Evolutionary conservation across 1,140 invertebrate genomes (phyloP).

Genomic region (Diplogasteroides magnus): DNA sequence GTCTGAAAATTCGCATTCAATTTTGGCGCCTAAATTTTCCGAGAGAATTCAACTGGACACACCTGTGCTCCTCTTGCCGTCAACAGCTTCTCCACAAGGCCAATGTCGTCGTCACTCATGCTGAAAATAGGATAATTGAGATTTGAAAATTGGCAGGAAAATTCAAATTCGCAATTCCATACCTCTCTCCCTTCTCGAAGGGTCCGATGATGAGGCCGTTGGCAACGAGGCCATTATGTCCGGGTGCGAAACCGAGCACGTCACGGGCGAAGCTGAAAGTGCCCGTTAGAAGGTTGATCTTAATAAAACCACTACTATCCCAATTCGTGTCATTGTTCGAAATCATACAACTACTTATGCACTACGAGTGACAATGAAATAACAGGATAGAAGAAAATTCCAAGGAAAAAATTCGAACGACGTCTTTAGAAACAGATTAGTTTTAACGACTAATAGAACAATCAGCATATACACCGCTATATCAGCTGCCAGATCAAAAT

Average conservation of each 20-base stretch:
- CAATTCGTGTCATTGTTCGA: neutral
- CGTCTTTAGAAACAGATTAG: no score
- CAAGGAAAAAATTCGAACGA: no score
- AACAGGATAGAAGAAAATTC: no score
- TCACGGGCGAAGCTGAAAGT: constrained; percentile 24
- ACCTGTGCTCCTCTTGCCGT: constrained; percentile 35
- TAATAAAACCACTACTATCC: no score
- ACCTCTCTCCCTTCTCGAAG: constrained; percentile 67
- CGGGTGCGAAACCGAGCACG: constrained; percentile 53
- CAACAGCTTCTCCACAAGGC: constrained; percentile 76
- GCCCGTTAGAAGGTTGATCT: no score
- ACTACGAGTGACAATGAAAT: no score
- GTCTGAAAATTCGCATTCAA: constrained; percentile 9
- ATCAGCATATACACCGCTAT: no score
- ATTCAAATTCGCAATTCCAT: no score
- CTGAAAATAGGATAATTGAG: no score
- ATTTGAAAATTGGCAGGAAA: no score
- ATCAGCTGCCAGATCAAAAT: no score
- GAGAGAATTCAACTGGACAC: neutral
- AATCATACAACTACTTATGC: constrained; percentile 20
- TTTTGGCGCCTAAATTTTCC: neutral
- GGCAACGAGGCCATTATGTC: constrained; percentile 69
- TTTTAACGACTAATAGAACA: no score
- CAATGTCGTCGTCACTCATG: constrained; percentile 87
- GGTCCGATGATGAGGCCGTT: constrained; percentile 88